A percentile compares a stretch with the other conserved stretches of the same genome.
These are phyloP conservation scores for Dynastes hyllus DNA, from an alignment of 2,888 invertebrate genomes.

Conservation along the genomic window DNA sequence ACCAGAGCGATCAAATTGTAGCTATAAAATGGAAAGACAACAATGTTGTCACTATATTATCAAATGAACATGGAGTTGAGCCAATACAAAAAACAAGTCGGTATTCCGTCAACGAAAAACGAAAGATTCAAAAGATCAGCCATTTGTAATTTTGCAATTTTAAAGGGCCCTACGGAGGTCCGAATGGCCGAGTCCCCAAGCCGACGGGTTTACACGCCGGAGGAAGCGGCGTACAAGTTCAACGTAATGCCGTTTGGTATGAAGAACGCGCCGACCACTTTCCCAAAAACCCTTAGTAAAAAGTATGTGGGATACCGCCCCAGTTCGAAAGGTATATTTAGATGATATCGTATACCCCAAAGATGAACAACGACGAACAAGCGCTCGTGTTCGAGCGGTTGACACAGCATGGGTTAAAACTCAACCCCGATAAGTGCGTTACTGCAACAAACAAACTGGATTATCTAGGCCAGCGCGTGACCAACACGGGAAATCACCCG, in stretches of 20 bases:
- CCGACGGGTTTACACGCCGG: constrained; percentile 60
- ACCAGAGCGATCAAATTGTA: background rate
- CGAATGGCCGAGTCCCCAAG: constrained; percentile 56
- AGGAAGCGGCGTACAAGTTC: constrained; percentile 60
- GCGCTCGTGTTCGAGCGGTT: constrained; percentile 54
- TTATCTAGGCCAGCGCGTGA: constrained; percentile 8
- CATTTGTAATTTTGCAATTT: background rate
- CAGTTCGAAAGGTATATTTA: constrained; percentile 58
- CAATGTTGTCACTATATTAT: background rate
- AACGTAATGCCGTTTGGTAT: constrained; percentile 61
- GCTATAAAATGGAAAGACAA: background rate
- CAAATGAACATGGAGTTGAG: background rate
- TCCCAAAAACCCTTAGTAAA: too few relatives aligned
- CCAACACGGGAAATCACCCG: constrained; percentile 23
- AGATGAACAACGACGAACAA: constrained; percentile 38
- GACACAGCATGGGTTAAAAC: constrained; percentile 46
- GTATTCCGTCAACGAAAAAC: background rate
- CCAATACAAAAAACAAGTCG: background rate
- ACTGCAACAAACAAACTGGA: constrained; percentile 24
- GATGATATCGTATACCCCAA: constrained; percentile 60
- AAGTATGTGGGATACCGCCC: constrained; percentile 52
- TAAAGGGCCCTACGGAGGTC: constrained; percentile 62
- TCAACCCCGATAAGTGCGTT: constrained; percentile 29
- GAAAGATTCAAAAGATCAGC: background rate
- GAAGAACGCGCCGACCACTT: constrained; percentile 60